Conservation (phyloP, 1,140 invertebrate species). For the Periplaneta americana region DNA sequence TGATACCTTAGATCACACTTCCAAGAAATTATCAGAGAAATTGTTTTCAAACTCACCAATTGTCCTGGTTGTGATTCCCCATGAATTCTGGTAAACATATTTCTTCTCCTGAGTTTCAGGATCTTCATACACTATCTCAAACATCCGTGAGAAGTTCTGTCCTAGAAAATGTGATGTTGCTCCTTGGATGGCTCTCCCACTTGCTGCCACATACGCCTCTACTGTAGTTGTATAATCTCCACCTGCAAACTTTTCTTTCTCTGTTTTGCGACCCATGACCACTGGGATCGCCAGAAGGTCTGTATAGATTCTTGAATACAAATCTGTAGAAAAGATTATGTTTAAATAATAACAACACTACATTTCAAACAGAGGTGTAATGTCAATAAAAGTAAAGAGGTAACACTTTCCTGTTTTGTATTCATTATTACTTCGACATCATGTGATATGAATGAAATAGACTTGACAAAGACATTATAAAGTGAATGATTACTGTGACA, state of each 20-base stretch:
- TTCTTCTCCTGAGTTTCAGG: slow-evolving; percentile 85
- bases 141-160: slow-evolving; percentile 99
- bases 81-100: slow-evolving; percentile 96
- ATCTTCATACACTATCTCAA: slow-evolving; percentile 93
- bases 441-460: too few relatives aligned
- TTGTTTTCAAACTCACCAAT: slow-evolving; percentile 57
- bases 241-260: slow-evolving; percentile 99
- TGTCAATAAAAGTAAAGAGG: too few relatives aligned
- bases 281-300: slow-evolving; percentile 93
- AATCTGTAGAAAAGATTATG: slow-evolving; percentile 51
- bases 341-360: too few relatives aligned
- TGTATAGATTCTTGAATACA: slow-evolving; percentile 88
- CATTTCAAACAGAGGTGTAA: too few relatives aligned
- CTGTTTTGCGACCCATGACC: slow-evolving; percentile 91
- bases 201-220: slow-evolving; percentile 91
- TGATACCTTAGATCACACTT: too few relatives aligned
- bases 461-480: too few relatives aligned
- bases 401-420: too few relatives aligned
- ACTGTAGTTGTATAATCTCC: slow-evolving; percentile 95
- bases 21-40: neutral
- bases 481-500: too few relatives aligned
- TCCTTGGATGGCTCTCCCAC: slow-evolving; percentile 92
- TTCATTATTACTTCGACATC: too few relatives aligned
- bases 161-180: slow-evolving; percentile 97
- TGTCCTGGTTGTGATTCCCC: slow-evolving; percentile 95